Percentiles rank a stretch among this genome's conserved stretches.
phyloP scores from a whole-genome alignment of 2,888 invertebrate genomes.

The Tachina fera region DNA sequence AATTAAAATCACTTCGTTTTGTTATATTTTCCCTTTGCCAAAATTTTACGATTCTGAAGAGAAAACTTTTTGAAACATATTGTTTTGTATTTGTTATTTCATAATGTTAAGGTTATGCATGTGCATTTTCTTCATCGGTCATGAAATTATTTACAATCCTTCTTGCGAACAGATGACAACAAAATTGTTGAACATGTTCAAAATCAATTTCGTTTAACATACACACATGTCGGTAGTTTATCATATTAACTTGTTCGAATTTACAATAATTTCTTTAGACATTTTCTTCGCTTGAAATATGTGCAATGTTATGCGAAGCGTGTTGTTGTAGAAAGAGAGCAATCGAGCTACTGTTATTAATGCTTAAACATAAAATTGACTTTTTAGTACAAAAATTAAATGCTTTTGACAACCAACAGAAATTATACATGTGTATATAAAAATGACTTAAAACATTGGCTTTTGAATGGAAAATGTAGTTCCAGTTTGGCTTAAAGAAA shows the following conservation, averaged over 20 bases:
- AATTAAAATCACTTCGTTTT: slow-evolving; percentile 46
- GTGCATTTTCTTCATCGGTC: background rate
- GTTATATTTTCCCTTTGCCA: slow-evolving; percentile 2
- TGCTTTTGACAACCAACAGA: slow-evolving; percentile 58
- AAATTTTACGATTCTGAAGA: slow-evolving; percentile 42
- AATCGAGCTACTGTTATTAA: slow-evolving; percentile 68
- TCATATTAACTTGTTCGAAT: slow-evolving; percentile 71
- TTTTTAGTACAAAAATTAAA: slow-evolving; percentile 62
- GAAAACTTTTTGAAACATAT: slow-evolving; percentile 51
- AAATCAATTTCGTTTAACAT: slow-evolving; percentile 70
- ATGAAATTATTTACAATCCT: slow-evolving; percentile 52
- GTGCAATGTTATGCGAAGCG: background rate
- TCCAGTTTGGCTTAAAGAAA: background rate
- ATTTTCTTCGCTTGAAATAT: slow-evolving; percentile 30
- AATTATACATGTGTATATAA: background rate
- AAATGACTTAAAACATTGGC: background rate
- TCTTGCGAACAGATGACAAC: slow-evolving; percentile 67
- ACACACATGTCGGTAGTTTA: slow-evolving; percentile 66
- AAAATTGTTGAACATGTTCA: slow-evolving; percentile 68
- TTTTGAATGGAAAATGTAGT: background rate
- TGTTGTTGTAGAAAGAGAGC: slow-evolving; percentile 30
- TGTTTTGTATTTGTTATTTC: slow-evolving; percentile 15
- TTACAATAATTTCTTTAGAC: slow-evolving; percentile 66
- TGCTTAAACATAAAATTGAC: slow-evolving; percentile 63
- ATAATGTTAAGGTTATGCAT: slow-evolving; percentile 50